Percentiles rank a stretch among this genome's conserved stretches.
Conservation (phyloP, 2,888 invertebrate species). For the Orchesella flavescens region DNA sequence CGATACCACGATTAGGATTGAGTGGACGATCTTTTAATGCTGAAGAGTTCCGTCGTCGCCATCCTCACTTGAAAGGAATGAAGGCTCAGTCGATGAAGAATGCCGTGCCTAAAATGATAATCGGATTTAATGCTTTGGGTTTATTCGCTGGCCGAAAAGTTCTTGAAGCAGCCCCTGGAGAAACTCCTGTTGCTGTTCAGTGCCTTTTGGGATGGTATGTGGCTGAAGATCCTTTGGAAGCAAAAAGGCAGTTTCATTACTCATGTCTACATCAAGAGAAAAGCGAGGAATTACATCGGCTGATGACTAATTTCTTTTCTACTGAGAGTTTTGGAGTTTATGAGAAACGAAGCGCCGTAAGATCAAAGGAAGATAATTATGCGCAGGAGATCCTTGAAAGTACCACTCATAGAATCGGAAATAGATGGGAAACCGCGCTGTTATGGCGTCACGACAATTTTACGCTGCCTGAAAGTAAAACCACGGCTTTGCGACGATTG, state of each 20-base stretch:
- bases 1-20: not conserved
- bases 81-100: not conserved
- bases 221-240: not conserved
- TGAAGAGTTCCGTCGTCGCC: not conserved
- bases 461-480: not conserved
- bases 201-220: not conserved
- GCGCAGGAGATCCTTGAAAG: not conserved
- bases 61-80: not conserved
- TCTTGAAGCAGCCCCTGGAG: not conserved
- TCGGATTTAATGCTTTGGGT: not conserved
- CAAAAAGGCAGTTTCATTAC: not conserved
- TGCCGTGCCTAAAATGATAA: not conserved
- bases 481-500: not conserved
- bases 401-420: conserved; percentile 28
- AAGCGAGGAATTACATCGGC: not conserved
- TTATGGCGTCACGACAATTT: conserved; percentile 44
- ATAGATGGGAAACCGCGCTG: conserved; percentile 60
- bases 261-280: not conserved
- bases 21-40: not conserved
- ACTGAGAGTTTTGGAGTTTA: not conserved
- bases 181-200: not conserved
- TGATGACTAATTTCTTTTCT: not conserved
- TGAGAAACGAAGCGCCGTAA: no score
- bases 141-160: not conserved
- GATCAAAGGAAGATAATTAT: not conserved